Evolutionary conservation across 1,140 invertebrate species (phyloP).

Genomic region (Gryon sp.): DNA sequence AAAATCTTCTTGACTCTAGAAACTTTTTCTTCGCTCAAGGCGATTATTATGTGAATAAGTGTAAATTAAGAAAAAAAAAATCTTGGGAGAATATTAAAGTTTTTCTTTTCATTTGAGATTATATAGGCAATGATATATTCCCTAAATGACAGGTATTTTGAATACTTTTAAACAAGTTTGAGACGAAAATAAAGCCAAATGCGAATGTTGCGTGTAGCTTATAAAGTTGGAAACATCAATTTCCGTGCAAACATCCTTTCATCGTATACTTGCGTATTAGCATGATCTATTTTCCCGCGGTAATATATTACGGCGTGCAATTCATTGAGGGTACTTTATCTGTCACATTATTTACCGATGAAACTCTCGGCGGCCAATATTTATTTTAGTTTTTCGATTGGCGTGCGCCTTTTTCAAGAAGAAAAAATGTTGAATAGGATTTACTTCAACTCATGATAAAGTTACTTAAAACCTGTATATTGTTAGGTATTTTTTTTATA

Average conservation of each 20-base stretch:
- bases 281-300: conserved; percentile 46
- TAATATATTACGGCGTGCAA: conserved; percentile 41
- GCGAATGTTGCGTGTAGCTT: conserved; percentile 21
- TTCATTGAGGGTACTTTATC: conserved; percentile 45
- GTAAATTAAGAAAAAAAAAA: no score
- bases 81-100: no score
- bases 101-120: no score
- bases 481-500: no score
- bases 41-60: no score
- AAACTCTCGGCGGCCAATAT: conserved; percentile 40
- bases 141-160: no score
- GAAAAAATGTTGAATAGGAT: conserved; percentile 9
- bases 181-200: conserved; percentile 44
- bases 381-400: conserved; percentile 40
- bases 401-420: neutral
- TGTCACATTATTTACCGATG: conserved; percentile 52
- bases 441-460: neutral
- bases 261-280: conserved; percentile 36
- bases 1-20: no score
- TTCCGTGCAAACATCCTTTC: conserved; percentile 44
- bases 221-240: conserved; percentile 51
- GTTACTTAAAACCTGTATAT: no score
- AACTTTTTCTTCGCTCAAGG: no score
- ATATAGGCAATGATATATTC: no score
- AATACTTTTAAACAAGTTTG: no score